These are phyloP conservation scores for Phaetusa simplex DNA, from an alignment of 2,113 vertebrate genomes.

Conservation along the genomic window DNA sequence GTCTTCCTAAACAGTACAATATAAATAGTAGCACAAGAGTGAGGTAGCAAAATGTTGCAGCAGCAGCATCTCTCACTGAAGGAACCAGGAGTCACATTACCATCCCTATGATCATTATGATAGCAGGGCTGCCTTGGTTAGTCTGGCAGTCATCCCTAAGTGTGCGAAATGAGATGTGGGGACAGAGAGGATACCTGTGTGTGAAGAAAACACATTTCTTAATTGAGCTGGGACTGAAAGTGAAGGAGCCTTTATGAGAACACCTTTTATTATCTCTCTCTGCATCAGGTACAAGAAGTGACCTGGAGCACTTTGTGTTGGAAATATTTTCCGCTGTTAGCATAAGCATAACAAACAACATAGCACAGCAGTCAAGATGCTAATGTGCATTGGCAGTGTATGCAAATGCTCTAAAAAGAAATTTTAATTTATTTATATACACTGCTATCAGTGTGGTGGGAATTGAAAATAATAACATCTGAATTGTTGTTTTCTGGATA, in stretches of 20 bases:
- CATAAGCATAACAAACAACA: neutral
- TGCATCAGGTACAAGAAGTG: neutral
- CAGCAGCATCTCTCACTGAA: neutral
- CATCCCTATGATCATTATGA: neutral
- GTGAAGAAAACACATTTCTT: neutral
- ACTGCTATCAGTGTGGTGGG: neutral
- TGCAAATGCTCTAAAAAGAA: neutral
- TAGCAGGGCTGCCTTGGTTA: neutral
- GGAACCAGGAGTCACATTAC: neutral
- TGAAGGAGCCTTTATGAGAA: neutral
- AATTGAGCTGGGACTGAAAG: neutral
- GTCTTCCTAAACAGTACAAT: neutral
- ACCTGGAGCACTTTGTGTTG: neutral
- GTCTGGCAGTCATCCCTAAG: neutral
- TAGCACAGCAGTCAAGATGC: neutral
- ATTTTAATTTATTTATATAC: neutral
- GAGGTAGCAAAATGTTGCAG: neutral
- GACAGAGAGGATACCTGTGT: neutral
- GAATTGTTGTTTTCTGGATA: neutral
- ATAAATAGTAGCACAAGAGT: neutral
- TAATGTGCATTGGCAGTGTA: neutral
- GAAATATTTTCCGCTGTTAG: constrained; percentile 1
- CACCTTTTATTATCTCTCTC: neutral
- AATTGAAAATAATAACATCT: neutral
- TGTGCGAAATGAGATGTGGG: neutral